Evolutionary conservation across 2,797 vertebrate species (phyloP).

Genomic region (Carcharodon carcharias): DNA sequence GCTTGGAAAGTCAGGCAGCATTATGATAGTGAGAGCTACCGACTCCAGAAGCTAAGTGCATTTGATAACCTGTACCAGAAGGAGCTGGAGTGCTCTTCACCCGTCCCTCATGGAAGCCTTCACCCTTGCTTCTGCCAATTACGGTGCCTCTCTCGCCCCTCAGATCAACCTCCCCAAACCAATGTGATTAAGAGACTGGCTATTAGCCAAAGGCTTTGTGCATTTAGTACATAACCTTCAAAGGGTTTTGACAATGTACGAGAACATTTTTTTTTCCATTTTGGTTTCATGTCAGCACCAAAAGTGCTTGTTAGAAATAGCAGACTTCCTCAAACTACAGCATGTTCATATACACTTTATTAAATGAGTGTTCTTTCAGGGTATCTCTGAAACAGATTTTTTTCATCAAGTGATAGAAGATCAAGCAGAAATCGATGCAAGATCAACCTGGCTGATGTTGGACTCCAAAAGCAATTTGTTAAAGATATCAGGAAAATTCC

Average conservation of each 20-base stretch:
- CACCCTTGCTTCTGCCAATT: background rate
- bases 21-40: background rate
- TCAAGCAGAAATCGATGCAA: too few species aligned
- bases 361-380: background rate
- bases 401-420: background rate
- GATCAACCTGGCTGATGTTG: background rate
- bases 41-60: background rate
- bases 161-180: background rate
- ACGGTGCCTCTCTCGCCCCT: background rate
- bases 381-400: background rate
- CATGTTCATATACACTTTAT: background rate
- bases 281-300: background rate
- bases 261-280: background rate
- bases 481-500: background rate
- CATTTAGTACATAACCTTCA: background rate
- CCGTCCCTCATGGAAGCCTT: background rate
- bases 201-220: background rate
- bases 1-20: background rate
- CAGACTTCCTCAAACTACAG: background rate
- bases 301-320: background rate
- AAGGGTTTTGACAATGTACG: background rate
- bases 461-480: background rate
- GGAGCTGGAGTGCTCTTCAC: background rate
- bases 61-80: background rate
- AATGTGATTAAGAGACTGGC: background rate